These are phyloP conservation scores for Bovichtus variegatus DNA, from an alignment of 2,797 vertebrate species.

Conservation along the genomic window DNA sequence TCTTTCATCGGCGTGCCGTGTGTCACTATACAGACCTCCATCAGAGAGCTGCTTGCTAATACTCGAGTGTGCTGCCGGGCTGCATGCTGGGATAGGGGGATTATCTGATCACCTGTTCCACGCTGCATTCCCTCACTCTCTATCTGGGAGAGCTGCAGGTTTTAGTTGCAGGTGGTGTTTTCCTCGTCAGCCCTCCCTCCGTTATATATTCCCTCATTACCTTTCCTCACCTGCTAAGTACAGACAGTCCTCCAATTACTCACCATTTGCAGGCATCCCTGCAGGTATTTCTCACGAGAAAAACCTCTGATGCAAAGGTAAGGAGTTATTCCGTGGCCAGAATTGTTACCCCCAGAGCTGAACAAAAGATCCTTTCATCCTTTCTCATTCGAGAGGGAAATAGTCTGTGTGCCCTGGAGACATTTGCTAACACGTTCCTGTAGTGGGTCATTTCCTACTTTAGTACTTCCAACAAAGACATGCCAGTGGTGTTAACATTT, in stretches of 20 bases:
- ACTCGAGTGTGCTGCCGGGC: conserved; percentile 44
- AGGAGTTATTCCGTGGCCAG: conserved; percentile 19
- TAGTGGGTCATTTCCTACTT: conserved; percentile 69
- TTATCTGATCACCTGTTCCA: conserved; percentile 79
- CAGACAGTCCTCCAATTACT: conserved; percentile 37
- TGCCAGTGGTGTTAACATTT: conserved; percentile 41
- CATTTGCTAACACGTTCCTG: conserved; percentile 63
- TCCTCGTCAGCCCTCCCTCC: conserved; percentile 13
- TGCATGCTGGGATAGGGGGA: conserved; percentile 67
- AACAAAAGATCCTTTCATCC: conserved; percentile 81
- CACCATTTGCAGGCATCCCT: conserved; percentile 50
- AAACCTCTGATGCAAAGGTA: conserved; percentile 18
- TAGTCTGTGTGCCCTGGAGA: conserved; percentile 51
- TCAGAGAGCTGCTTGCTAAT: conserved; percentile 66
- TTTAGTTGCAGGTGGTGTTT: conserved; percentile 58
- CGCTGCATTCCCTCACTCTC: conserved; percentile 52
- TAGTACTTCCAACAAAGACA: conserved; percentile 58
- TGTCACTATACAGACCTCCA: conserved; percentile 68
- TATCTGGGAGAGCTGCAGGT: conserved; percentile 47
- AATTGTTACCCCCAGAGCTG: conserved; percentile 46
- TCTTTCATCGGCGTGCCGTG: conserved; percentile 43
- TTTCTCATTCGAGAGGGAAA: conserved; percentile 75
- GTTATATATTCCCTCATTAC: conserved; percentile 28
- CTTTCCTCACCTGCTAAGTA: conserved; percentile 51
- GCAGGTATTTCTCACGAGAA: conserved; percentile 72